Base-by-base conservation (phyloP, 2,797 vertebrate species). In the Enteromius trimaculatus region DNA sequence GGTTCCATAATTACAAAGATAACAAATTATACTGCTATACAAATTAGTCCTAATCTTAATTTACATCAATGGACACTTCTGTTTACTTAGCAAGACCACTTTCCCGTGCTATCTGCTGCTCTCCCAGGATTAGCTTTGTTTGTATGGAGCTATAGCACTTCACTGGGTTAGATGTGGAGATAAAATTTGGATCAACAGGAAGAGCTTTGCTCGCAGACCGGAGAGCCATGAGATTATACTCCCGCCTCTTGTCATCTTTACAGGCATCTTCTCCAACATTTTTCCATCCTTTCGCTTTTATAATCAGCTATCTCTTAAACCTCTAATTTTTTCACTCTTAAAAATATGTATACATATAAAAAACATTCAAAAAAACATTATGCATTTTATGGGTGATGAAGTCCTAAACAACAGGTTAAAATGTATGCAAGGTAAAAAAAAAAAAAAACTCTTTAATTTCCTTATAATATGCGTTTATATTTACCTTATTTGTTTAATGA, bases 161-260 rank as follows among this genome's bases (percentile, higher is more conserved):
- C 71, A 39, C 21, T 5, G 51, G 55, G 71, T 49, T 47, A 53
- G 71, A 71, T 79, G 42, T 84, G 65, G 70, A 64, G 68, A 75
- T 77, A 78, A 76, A 65, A 70, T 71, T 79, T 84, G 69, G 80
- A 65, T 85, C 85, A 88, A 88, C 84, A 88, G 86, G 85, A 89
- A 87, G 83, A 81, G 70, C 58, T 42, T 75, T 79, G 70, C 78
- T 82, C 42, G 69, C 72, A 76, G 26, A 70, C 72, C 49, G 26
- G 77, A 78, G 77, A 74, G 74, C 49, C 53, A 44, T 47, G 79
- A 83, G 71, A 82, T 84, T 84, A 88, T 78, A 47, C 74, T 62
- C 60, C n/a, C 39, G 34, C 19, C 66, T 14, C 49, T 44, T 66
- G 64, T 76, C 78, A 71, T 79, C n/a, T 69, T 72, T 79, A 16